Percentiles rank a stretch among this genome's conserved stretches.
Conservation (phyloP, 2,797 vertebrate species). For the Heterohyrax brucei region DNA sequence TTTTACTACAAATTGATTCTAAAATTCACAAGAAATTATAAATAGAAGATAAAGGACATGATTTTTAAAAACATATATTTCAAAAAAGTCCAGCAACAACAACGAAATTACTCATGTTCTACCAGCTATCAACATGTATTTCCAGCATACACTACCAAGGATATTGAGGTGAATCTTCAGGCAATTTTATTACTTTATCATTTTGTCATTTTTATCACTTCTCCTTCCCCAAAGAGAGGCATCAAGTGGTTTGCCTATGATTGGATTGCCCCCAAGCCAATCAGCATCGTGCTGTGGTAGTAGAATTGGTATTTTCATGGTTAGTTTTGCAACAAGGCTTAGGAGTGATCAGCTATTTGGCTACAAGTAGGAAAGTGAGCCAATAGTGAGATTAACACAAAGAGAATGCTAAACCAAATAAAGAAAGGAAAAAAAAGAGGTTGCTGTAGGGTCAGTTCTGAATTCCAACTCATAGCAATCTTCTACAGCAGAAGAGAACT, state of each 20-base stretch:
- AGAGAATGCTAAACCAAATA: not conserved
- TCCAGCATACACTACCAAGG: not conserved
- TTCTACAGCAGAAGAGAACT: too few species aligned
- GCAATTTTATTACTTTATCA: not conserved
- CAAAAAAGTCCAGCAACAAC: not conserved
- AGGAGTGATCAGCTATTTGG: not conserved
- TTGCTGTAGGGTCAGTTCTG: too few species aligned
- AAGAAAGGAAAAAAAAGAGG: too few species aligned
- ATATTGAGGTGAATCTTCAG: not conserved
- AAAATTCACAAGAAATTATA: conserved; percentile 5
- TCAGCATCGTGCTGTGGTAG: not conserved
- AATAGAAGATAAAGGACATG: not conserved
- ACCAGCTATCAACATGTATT: not conserved
- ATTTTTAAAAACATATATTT: conserved; percentile 8
- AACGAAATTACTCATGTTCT: not conserved
- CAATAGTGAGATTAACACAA: not conserved
- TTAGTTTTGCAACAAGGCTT: not conserved
- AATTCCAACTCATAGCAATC: too few species aligned
- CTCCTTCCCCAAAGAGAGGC: not conserved
- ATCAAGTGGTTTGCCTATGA: not conserved
- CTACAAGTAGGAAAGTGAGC: not conserved
- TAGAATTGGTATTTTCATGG: not conserved
- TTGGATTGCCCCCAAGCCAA: not conserved
- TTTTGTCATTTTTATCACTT: not conserved
- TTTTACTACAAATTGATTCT: not conserved